These are phyloP conservation scores for Ammodytes marinus DNA, from an alignment of 2,113 vertebrate species.

Conservation along the genomic window DNA sequence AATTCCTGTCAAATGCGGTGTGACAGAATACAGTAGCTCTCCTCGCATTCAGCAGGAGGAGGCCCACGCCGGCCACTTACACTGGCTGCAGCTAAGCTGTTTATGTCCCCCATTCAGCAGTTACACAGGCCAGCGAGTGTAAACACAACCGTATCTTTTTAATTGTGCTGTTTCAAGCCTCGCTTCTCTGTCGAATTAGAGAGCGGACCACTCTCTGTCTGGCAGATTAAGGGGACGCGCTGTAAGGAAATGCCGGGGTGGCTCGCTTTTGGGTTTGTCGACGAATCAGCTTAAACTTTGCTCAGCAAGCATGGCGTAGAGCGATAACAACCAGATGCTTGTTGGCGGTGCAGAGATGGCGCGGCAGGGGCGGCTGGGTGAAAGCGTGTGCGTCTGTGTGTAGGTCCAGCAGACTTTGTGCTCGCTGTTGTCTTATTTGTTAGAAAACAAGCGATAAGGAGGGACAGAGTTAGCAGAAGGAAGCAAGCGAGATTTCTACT, in stretches of 20 bases:
- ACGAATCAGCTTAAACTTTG: constrained; percentile 88
- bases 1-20: constrained; percentile 83
- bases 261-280: constrained; percentile 82
- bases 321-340: constrained; percentile 83
- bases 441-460: constrained; percentile 64
- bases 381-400: constrained; percentile 48
- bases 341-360: constrained; percentile 76
- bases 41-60: constrained; percentile 69
- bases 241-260: constrained; percentile 81
- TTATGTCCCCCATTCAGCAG: constrained; percentile 86
- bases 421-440: constrained; percentile 68
- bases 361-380: constrained; percentile 51
- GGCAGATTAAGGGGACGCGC: constrained; percentile 81
- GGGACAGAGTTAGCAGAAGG: constrained; percentile 40
- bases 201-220: constrained; percentile 74
- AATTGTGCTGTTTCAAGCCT: constrained; percentile 84
- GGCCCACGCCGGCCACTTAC: constrained; percentile 77
- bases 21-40: constrained; percentile 77
- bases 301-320: constrained; percentile 80
- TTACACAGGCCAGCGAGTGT: constrained; percentile 85
- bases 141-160: constrained; percentile 87
- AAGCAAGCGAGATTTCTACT: constrained; percentile 38
- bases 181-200: constrained; percentile 83
- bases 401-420: constrained; percentile 67
- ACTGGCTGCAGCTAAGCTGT: constrained; percentile 84